These are phyloP conservation scores for Ctenochaetus hawaiiensis DNA, from an alignment of 2,797 vertebrate species.

Conservation along the genomic window DNA sequence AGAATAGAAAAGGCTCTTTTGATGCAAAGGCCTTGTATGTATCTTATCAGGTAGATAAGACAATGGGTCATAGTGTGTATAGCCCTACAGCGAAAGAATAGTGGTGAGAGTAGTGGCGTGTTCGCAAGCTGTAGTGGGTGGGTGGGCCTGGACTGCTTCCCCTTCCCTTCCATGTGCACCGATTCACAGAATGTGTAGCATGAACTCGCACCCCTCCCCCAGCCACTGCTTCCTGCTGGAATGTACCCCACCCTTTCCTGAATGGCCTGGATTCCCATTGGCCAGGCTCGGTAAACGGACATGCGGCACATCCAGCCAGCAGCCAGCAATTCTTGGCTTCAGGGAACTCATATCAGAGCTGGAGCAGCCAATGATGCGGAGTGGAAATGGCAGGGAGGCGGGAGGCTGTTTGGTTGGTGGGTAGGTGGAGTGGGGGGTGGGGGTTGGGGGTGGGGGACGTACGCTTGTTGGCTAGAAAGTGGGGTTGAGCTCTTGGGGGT, in stretches of 20 bases:
- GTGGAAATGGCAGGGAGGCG: slow-evolving; percentile 67
- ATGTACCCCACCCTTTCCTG: slow-evolving; percentile 85
- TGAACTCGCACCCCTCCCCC: slow-evolving; percentile 82
- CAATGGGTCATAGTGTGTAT: slow-evolving; percentile 34
- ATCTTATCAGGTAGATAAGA: slow-evolving; percentile 71
- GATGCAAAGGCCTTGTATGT: slow-evolving; percentile 65
- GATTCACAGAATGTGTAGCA: slow-evolving; percentile 87
- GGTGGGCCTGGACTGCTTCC: slow-evolving; percentile 71
- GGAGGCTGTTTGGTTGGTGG: slow-evolving; percentile 74
- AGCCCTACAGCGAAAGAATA: slow-evolving; percentile 32
- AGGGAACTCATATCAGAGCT: slow-evolving; percentile 63
- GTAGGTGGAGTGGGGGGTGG: slow-evolving; percentile 52
- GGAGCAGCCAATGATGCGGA: slow-evolving; percentile 74
- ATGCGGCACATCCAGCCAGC: slow-evolving; percentile 57
- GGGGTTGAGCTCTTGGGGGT: slow-evolving; percentile 78
- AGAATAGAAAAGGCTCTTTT: slow-evolving; percentile 47
- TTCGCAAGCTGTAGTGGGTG: slow-evolving; percentile 69
- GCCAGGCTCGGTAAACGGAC: slow-evolving; percentile 53
- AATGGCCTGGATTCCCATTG: slow-evolving; percentile 82
- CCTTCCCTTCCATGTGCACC: slow-evolving; percentile 78
- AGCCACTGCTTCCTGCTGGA: slow-evolving; percentile 82
- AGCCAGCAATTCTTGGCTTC: slow-evolving; percentile 49
- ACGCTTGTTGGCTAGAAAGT: slow-evolving; percentile 74
- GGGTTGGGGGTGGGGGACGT: slow-evolving; percentile 44
- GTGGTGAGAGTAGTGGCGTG: slow-evolving; percentile 51